Evolutionary conservation across 2,113 vertebrate species (phyloP), one percentile per base, ranked within the genome.

Genomic region (Manacus vitellinus): DNA sequence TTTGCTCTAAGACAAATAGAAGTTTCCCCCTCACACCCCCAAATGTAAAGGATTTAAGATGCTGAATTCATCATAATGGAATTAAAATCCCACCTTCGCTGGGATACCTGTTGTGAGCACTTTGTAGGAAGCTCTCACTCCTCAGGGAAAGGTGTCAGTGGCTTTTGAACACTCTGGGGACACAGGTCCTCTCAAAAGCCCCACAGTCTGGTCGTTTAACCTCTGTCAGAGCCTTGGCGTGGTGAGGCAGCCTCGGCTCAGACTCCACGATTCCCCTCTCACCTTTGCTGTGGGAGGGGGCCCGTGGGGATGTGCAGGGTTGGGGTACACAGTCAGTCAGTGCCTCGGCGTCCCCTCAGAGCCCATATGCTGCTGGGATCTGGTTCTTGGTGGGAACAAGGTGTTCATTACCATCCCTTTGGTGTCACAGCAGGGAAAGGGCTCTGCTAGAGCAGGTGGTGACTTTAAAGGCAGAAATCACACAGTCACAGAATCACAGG

Each of bases 301-400:
- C 62, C 0, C 0, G 44, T 11, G 58, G 54, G 44, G 11, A 4
- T 4, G 27, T 5, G 46, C 19, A 1, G 3, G 8, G 14, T 7
- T 6, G 39, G 73, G 25, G 16, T 67, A 1, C 6, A 0, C 0
- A 6, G 25, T 10, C 3, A 9, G 6, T 19, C 14, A 0, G 31
- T 2, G 39, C 8, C 23, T 8, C 6, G 5, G 28, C 0, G 7
- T 12, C 47, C 18, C 31, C 25, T 33, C 35, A 4, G 19, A 9
- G 39, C 14, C 4, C 9, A 0, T 1, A 7, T 0, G 43, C 56
- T 62, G n/a, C 10, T 1, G 11, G 0, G 5, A 7, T 20, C 20
- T 2, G 56, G 21, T 35, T 37, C 92, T 31, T 47, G 24, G 1
- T 1, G 11, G 51, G 31, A 49, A 49, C 65, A 2, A 9, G 21